Evolutionary conservation across 2,113 vertebrate genomes (phyloP).

Genomic region (Rhinogobius similis): DNA sequence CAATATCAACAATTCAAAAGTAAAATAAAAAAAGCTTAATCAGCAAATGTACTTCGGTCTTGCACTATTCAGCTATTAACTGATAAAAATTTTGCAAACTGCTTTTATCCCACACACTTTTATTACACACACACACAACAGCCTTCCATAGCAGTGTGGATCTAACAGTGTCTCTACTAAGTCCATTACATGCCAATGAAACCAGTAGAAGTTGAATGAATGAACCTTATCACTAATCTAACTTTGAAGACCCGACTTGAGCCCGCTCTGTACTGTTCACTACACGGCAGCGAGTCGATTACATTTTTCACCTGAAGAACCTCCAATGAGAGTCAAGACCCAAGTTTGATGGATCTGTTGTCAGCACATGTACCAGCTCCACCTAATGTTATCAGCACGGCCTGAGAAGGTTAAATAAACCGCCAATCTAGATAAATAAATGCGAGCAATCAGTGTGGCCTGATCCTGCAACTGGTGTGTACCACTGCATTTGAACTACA

Average conservation of each 20-base stretch:
- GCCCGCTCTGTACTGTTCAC: not conserved
- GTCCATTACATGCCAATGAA: not conserved
- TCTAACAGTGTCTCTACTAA: not conserved
- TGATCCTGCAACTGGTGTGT: slow-evolving; percentile 26
- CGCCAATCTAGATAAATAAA: slow-evolving; percentile 22
- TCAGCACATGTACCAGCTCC: slow-evolving; percentile 20
- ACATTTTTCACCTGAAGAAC: not conserved
- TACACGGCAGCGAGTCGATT: not conserved
- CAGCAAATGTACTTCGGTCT: too few species aligned
- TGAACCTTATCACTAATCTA: not conserved
- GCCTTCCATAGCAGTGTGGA: too few species aligned
- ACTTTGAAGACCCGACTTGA: not conserved
- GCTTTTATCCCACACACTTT: too few species aligned
- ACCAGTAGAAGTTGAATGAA: not conserved
- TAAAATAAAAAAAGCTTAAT: too few species aligned
- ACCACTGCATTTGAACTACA: slow-evolving; percentile 19
- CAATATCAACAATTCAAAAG: too few species aligned
- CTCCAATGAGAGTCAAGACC: not conserved
- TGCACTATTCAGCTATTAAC: too few species aligned
- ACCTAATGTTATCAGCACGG: slow-evolving; percentile 13
- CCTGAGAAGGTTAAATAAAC: slow-evolving; percentile 43
- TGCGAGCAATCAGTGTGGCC: slow-evolving; percentile 21
- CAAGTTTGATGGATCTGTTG: slow-evolving; percentile 29
- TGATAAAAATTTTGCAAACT: too few species aligned
- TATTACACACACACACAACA: too few species aligned